A percentile compares a stretch with the other conserved stretches of the same genome.
Evolutionary conservation across 1,140 invertebrate species (phyloP).

Genomic region (Hycleus cichorii): DNA sequence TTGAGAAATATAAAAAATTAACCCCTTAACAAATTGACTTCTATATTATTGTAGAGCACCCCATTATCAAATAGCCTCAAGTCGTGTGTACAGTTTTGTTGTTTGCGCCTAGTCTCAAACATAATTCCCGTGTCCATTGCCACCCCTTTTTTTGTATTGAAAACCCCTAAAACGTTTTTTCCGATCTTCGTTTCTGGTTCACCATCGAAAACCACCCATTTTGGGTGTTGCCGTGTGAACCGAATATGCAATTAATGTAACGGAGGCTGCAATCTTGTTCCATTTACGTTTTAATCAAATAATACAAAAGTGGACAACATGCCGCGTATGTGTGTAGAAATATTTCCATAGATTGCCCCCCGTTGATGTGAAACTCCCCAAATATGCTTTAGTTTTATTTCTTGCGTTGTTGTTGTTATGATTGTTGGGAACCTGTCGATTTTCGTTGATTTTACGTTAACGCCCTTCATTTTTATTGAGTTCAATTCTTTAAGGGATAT

Average conservation of each 20-base stretch:
- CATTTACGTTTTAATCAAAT: too few species aligned
- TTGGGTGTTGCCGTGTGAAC: constrained; percentile 29
- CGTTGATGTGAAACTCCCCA: constrained; percentile 27
- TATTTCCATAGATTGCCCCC: constrained; percentile 1
- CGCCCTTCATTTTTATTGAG: too few species aligned
- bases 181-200: background rate
- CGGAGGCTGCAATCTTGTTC: constrained; percentile 25
- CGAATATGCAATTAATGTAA: constrained; percentile 31
- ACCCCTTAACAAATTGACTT: background rate
- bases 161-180: too few species aligned
- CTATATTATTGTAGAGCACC: background rate
- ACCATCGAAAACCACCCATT: background rate
- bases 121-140: constrained; percentile 5
- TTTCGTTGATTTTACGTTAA: constrained; percentile 18
- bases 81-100: constrained; percentile 1
- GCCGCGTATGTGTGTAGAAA: background rate
- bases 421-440: constrained; percentile 18
- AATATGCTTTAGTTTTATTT: constrained; percentile 2
- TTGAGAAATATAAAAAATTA: background rate
- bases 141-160: too few species aligned
- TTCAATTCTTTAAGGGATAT: too few species aligned
- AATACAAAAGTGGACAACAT: constrained; percentile 8
- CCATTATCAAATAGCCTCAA: background rate
- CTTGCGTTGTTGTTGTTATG: constrained; percentile 8
- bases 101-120: too few species aligned